Conservation (phyloP, 2,888 invertebrate genomes). For the Hypsopygia costalis region DNA sequence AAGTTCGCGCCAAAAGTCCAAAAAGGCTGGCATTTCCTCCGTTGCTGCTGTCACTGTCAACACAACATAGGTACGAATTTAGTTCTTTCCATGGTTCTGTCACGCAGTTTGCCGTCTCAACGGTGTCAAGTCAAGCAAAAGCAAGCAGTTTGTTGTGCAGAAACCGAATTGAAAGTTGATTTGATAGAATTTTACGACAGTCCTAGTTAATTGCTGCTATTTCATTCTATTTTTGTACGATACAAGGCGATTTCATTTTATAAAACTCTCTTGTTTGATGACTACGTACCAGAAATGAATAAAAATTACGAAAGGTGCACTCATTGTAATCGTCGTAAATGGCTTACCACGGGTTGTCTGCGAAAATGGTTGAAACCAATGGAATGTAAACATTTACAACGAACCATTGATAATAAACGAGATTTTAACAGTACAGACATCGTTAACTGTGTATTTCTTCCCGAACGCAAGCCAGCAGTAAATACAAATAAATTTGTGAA, state of each 20-base stretch:
- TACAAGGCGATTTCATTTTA: no score
- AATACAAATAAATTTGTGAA: slow-evolving; percentile 69
- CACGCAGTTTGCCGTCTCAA: no score
- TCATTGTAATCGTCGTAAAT: slow-evolving; percentile 70
- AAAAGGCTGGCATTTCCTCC: no score
- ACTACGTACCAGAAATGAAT: slow-evolving; percentile 45
- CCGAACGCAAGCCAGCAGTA: slow-evolving; percentile 55
- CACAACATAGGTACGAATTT: no score
- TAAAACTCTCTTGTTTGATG: slow-evolving; percentile 11
- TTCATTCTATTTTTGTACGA: slow-evolving; percentile 10
- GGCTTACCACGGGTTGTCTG: slow-evolving; percentile 70
- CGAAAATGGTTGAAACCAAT: slow-evolving; percentile 73
- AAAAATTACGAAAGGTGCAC: slow-evolving; percentile 73
- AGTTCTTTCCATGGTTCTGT: no score
- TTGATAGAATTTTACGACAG: no score
- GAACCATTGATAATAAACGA: slow-evolving; percentile 65
- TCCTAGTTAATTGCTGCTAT: no score
- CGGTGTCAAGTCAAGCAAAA: no score
- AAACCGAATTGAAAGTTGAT: no score
- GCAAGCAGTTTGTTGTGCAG: no score
- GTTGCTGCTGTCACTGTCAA: no score
- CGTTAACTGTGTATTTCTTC: slow-evolving; percentile 62
- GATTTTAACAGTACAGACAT: slow-evolving; percentile 65
- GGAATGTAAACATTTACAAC: slow-evolving; percentile 76
- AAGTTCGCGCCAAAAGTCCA: no score